Evolutionary conservation across 2,113 vertebrate genomes (phyloP).

Genomic region (Puffinus mauretanicus): DNA sequence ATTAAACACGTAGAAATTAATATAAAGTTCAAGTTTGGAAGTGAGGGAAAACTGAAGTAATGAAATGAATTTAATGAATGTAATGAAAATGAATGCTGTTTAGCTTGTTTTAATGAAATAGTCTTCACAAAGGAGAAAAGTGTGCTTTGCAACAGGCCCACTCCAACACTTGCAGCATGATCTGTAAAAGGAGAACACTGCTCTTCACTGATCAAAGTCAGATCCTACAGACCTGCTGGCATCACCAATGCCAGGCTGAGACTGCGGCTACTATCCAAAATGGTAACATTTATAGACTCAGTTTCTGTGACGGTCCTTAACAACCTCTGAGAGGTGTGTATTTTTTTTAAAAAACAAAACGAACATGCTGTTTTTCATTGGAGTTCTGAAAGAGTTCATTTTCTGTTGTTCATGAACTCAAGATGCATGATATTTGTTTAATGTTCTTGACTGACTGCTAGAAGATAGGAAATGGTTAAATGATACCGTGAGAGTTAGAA

Average conservation of each 20-base stretch:
- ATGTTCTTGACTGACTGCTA: conserved; percentile 68
- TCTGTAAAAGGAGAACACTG: neutral
- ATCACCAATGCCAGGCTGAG: neutral
- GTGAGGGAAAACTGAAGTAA: neutral
- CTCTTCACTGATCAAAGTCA: neutral
- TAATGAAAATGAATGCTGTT: neutral
- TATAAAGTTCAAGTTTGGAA: neutral
- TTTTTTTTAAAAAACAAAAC: neutral
- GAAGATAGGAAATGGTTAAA: conserved; percentile 75
- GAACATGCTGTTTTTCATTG: neutral
- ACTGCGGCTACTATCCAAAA: accelerated
- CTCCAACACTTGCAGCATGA: neutral
- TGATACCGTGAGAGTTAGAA: conserved; percentile 59
- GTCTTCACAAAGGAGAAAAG: neutral
- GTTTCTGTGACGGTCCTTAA: neutral
- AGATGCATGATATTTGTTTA: conserved; percentile 30
- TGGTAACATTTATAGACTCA: neutral
- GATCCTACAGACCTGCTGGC: neutral
- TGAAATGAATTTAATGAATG: too few relatives aligned
- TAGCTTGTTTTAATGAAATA: neutral
- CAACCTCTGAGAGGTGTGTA: neutral
- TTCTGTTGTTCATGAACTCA: conserved; percentile 35
- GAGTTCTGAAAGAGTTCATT: neutral
- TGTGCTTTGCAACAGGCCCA: neutral
- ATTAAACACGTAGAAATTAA: neutral